phyloP scores from a whole-genome alignment of 1,140 invertebrate genomes.

The Asobara japonica region DNA sequence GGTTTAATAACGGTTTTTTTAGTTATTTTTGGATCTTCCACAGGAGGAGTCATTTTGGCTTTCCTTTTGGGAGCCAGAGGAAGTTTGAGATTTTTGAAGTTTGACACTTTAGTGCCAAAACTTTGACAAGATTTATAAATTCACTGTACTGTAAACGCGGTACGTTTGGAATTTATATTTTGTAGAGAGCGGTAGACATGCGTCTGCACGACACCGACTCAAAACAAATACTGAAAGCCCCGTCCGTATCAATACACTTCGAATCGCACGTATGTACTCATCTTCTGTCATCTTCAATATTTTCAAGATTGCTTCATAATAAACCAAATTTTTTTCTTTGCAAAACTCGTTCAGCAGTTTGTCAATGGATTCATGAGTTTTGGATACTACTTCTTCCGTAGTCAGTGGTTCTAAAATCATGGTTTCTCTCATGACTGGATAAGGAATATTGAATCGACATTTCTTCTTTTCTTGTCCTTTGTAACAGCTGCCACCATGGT shows the following conservation, averaged over 20 bases:
- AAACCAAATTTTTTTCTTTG: not conserved
- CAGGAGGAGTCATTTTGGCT: too few relatives aligned
- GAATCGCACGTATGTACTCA: conserved; percentile 16
- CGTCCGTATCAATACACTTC: conserved; percentile 19
- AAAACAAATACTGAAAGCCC: too few relatives aligned
- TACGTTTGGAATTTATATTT: too few relatives aligned
- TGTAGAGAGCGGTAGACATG: too few relatives aligned
- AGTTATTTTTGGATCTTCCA: too few relatives aligned
- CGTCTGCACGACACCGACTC: too few relatives aligned
- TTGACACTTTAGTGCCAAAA: too few relatives aligned
- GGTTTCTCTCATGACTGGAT: conserved; percentile 11
- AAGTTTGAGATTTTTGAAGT: too few relatives aligned
- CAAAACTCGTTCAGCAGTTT: not conserved
- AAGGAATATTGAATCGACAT: conserved; percentile 22
- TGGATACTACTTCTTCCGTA: not conserved
- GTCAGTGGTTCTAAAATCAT: conserved; percentile 15
- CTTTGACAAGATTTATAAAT: too few relatives aligned
- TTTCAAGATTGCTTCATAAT: conserved; percentile 11
- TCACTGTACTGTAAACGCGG: too few relatives aligned
- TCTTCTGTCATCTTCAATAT: conserved; percentile 19
- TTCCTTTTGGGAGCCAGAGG: too few relatives aligned
- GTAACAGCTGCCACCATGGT: conserved; percentile 12
- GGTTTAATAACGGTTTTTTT: too few relatives aligned
- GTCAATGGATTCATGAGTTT: not conserved
- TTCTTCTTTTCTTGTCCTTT: conserved; percentile 25